Conservation (phyloP, 2,888 invertebrate species). For the Diloba caeruleocephala region DNA sequence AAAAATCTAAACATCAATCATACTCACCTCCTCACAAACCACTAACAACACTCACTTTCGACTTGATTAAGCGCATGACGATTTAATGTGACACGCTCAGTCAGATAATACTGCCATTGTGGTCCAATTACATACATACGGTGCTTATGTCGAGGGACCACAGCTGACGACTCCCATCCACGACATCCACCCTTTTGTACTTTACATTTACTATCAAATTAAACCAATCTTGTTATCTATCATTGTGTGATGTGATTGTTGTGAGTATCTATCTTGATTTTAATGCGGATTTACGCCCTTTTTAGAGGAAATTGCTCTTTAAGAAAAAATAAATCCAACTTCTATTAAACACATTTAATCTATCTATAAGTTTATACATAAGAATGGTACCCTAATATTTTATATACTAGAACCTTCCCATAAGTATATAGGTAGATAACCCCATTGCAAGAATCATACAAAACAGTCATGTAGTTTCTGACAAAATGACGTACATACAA, state of each 20-base stretch:
- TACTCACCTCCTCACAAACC: conserved; percentile 16
- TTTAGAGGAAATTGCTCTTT: too few relatives aligned
- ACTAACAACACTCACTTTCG: conserved; percentile 65
- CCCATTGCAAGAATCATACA: too few relatives aligned
- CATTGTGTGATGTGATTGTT: too few relatives aligned
- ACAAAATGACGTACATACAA: too few relatives aligned
- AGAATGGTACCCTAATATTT: too few relatives aligned
- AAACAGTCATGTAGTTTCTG: too few relatives aligned
- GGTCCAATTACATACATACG: conserved; percentile 72
- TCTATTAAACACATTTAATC: too few relatives aligned
- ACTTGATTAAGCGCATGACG: conserved; percentile 78
- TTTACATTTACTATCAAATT: conserved; percentile 53
- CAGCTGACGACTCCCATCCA: conserved; percentile 76
- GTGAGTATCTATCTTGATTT: conserved; percentile 44
- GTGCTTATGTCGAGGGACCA: conserved; percentile 59
- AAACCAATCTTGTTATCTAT: conserved; percentile 55
- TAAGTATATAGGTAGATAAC: too few relatives aligned
- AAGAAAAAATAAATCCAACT: too few relatives aligned
- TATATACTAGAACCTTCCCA: too few relatives aligned
- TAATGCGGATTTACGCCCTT: conserved; percentile 18
- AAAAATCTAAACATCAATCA: conserved; percentile 17
- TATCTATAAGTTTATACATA: too few relatives aligned
- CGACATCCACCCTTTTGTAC: conserved; percentile 52
- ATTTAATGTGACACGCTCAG: conserved; percentile 80
- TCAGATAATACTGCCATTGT: conserved; percentile 77